Base-by-base conservation (phyloP, 1,140 invertebrate species). In the Monochamus saltuarius region DNA sequence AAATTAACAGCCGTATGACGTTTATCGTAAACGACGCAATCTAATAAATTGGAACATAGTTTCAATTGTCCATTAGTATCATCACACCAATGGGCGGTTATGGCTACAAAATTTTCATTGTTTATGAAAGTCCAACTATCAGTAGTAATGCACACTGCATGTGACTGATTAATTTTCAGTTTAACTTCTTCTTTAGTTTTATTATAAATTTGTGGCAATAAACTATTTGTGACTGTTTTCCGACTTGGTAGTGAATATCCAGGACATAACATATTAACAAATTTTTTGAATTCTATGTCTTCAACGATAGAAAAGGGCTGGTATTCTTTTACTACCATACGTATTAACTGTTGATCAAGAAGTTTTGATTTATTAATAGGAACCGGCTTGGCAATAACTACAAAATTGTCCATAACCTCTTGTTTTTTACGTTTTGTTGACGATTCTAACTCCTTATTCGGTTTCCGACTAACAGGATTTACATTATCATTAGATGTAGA, bases 91-190 rank as follows among this genome's bases (percentile, higher is more conserved):
- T 58, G 56, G 7, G 36, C 45, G 9, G 45, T 58, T 36, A 58
- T 50, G 13, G 46, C 45, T 11, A 17, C 50, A 45, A 14, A 58
- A 50, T 39, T 58, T 38, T 50, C 46, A 22, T 50, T 58, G 22
- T 50, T 50, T 13, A 50, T 58, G 4, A 45, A 50, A 13, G 56
- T 58, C 56, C 56, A 58, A 38, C 7, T 11, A 35, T 58, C 56
- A 1, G 56, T 58, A 3, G 36, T 50, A 1, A 46, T n/a, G 17
- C 13, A 39, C n/a, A 42, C 37, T 40, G 9, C 8, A 14, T 40
- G 13, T 8, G 17, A 10, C 9, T 9, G 9, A 16, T 37, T 37
- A 7, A 52, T 13, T 37, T 52, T 16, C 8, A n/a, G 7, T 37
- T 38, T 10, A 37, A 52, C 9, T 35, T 1, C 14, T 7, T 16